Evolutionary conservation across 1,140 invertebrate genomes (phyloP), one percentile per base, ranked within the genome.

Genomic region (Drosophila pseudoananassae): DNA sequence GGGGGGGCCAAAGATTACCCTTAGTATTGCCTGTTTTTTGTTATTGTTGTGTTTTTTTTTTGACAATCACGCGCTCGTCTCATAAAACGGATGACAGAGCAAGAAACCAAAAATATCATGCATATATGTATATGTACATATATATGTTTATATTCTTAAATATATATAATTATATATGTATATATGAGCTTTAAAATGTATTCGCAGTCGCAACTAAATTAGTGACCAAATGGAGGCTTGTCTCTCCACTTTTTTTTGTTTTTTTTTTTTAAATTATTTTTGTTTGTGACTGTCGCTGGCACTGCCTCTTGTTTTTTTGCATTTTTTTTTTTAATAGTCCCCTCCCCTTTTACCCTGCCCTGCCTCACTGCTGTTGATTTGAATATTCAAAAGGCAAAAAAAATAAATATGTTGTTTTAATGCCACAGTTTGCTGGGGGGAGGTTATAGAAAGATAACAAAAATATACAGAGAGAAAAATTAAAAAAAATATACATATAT

Each of bases 61-160:
- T 64, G 53, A 61, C 51, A 81, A 81, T 81, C 78, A 81, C 78
- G 78, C 78, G 78, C 72, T 81, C 47, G 38, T 55, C 56, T 66
- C 73, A 56, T 79, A 59, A 68, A 76, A 53, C 54, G 33, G 40
- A 78, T 69, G 65, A 69, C 65, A 68, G 50, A 15, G 65, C 65
- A 17, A 25, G 57, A 61, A 54, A 60, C 78, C 78, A 82, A 81
- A 82, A 81, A 81, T 80, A 80, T 80, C 74, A 49, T 66, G 7
- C 33, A n/a, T 68, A 68, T 68, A 68, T 52, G 10, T 25, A 49
- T 49, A 14, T 49, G 10, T n/a, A 20, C 27, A 40, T 64, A 14
- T 65, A 9, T 29, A 43, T 50, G 38, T 29, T n/a, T 17, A 25
- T 17, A 14, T 53, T 6, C 40, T 2, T 25, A 14, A 3, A 15